Percentiles rank a stretch among this genome's conserved stretches.
Conservation (phyloP, 2,888 invertebrate genomes). For the Cheiracanthium punctorium region DNA sequence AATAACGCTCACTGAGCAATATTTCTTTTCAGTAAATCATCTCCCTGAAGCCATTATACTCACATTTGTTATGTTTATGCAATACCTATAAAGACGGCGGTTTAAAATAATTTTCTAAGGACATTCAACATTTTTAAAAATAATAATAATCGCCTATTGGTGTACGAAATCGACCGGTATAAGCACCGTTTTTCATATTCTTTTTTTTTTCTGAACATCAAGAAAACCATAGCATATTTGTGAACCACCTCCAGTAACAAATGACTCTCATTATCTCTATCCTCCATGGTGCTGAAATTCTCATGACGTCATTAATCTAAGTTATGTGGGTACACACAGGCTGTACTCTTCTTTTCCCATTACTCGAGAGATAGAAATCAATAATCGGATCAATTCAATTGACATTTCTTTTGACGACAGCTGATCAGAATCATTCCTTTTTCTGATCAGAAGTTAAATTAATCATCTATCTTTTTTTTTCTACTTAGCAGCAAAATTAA, state of each 20-base stretch:
- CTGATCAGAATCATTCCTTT: background rate
- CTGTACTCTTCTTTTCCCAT: constrained; percentile 43
- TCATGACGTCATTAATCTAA: constrained; percentile 63
- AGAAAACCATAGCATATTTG: constrained; percentile 28
- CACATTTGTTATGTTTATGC: constrained; percentile 21
- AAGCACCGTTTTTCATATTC: constrained; percentile 34
- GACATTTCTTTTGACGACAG: background rate
- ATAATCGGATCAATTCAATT: constrained; percentile 26
- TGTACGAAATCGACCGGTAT: constrained; percentile 20
- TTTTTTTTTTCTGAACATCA: background rate
- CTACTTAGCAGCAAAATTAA: no score
- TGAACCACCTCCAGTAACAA: constrained; percentile 36
- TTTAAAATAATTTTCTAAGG: constrained; percentile 15
- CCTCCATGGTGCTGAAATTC: constrained; percentile 31
- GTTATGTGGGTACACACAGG: constrained; percentile 38
- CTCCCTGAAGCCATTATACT: background rate
- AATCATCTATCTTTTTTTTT: background rate
- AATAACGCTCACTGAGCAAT: no score
- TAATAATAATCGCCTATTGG: constrained; percentile 7
- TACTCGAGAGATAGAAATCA: constrained; percentile 30
- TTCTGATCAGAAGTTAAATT: background rate
- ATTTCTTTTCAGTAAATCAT: background rate
- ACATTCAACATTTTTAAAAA: constrained; percentile 19
- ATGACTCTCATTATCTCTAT: constrained; percentile 53
- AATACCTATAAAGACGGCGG: background rate